Evolutionary conservation across 2,113 vertebrate species (phyloP).

Genomic region (Barbus barbus): DNA sequence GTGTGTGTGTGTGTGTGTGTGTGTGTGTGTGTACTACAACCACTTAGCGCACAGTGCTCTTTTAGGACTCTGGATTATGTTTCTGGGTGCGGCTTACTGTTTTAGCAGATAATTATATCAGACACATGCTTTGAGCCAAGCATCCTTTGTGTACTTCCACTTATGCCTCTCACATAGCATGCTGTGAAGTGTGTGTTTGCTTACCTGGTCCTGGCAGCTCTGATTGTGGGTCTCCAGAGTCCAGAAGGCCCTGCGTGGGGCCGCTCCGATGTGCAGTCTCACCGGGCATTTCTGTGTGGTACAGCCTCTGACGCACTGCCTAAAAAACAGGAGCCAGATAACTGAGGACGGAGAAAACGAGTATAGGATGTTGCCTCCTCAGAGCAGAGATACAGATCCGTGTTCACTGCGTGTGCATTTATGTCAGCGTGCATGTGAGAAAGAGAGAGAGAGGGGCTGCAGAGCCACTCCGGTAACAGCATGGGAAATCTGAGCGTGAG

Average conservation of each 20-base stretch:
- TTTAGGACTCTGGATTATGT: slow-evolving; percentile 44
- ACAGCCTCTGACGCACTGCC: slow-evolving; percentile 69
- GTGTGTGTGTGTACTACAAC: slow-evolving; percentile 34
- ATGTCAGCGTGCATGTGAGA: slow-evolving; percentile 39
- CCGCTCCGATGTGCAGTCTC: slow-evolving; percentile 72
- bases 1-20: slow-evolving; percentile 14
- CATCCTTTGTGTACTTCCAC: slow-evolving; percentile 12
- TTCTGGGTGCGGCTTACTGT: slow-evolving; percentile 49
- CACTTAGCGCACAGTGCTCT: slow-evolving; percentile 5
- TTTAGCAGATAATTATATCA: not conserved
- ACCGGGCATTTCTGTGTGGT: slow-evolving; percentile 72
- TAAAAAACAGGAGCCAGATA: slow-evolving; percentile 21
- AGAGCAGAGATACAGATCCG: slow-evolving; percentile 39
- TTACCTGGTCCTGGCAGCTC: slow-evolving; percentile 78
- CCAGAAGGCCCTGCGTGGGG: slow-evolving; percentile 67
- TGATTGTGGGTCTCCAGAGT: slow-evolving; percentile 65
- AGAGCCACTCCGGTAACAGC: slow-evolving; percentile 43
- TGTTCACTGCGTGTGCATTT: slow-evolving; percentile 34
- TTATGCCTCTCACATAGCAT: slow-evolving; percentile 2
- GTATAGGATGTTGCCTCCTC: slow-evolving; percentile 25
- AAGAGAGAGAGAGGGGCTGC: slow-evolving; percentile 19
- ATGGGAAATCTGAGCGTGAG: slow-evolving; percentile 64
- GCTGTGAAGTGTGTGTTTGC: slow-evolving; percentile 44
- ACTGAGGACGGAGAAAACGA: slow-evolving; percentile 34
- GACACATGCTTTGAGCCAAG: not conserved